phyloP scores from a whole-genome alignment of 2,888 invertebrate genomes.

The Philereme transversata region DNA sequence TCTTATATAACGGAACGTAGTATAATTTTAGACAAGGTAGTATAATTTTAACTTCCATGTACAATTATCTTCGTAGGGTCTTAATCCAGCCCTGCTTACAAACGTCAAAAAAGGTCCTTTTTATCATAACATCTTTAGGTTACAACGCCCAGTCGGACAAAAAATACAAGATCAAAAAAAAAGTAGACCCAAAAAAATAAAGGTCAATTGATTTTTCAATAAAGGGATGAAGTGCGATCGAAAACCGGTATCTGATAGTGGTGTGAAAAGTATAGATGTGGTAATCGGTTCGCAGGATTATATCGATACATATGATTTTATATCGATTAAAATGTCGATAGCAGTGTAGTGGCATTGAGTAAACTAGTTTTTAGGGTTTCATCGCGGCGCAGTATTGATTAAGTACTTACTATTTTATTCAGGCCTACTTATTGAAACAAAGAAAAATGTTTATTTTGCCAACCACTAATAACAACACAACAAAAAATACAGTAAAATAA shows the following conservation, averaged over 20 bases:
- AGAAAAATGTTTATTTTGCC: no score
- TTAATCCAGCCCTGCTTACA: neutral
- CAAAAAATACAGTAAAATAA: no score
- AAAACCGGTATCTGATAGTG: slow-evolving; percentile 21
- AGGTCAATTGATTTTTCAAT: slow-evolving; percentile 28
- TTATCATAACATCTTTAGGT: slow-evolving; percentile 19
- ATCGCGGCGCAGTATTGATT: neutral
- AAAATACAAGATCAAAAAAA: slow-evolving; percentile 16
- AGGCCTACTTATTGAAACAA: no score
- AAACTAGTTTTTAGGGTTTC: slow-evolving; percentile 1
- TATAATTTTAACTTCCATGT: no score
- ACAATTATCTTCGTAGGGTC: no score
- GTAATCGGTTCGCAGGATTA: slow-evolving; percentile 17
- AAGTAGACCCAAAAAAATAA: slow-evolving; percentile 18
- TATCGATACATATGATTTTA: slow-evolving; percentile 22
- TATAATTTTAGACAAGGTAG: no score
- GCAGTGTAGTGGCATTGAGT: slow-evolving; percentile 6
- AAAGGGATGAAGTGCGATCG: slow-evolving; percentile 25
- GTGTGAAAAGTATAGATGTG: slow-evolving; percentile 24
- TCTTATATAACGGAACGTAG: no score
- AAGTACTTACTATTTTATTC: no score
- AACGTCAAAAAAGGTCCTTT: slow-evolving; percentile 7
- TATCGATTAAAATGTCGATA: slow-evolving; percentile 10
- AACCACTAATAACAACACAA: no score
- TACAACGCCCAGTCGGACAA: slow-evolving; percentile 10